A percentile compares a stretch with the other conserved stretches of the same genome.
Conservation (phyloP, 2,113 vertebrate species). For the Ia io region DNA sequence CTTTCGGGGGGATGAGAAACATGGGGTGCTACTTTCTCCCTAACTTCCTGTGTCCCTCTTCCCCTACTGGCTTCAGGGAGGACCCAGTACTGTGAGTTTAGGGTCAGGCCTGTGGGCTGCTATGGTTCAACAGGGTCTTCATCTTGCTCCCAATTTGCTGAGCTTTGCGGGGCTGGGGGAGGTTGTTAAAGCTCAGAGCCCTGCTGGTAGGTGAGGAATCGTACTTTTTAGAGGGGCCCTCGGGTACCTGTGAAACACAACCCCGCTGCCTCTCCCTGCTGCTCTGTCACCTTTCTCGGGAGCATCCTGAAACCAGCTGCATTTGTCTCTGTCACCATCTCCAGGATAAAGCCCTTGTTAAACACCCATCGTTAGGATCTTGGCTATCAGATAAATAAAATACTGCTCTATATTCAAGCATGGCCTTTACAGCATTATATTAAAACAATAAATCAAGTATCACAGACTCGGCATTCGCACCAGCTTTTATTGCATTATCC, state of each 20-base stretch:
- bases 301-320: background rate
- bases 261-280: background rate
- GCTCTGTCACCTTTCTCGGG: background rate
- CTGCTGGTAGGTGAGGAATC: background rate
- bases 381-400: conserved; percentile 74
- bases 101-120: background rate
- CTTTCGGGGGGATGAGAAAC: background rate
- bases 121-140: background rate
- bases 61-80: background rate
- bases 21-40: fast-evolving
- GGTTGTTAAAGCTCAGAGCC: background rate
- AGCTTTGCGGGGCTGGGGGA: background rate
- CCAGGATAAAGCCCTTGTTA: conserved; percentile 42
- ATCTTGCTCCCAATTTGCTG: background rate
- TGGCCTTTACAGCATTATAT: conserved; percentile 78
- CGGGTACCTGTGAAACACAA: background rate
- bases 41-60: background rate
- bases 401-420: conserved; percentile 67
- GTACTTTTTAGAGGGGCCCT: background rate
- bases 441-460: conserved; percentile 85
- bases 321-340: background rate
- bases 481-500: conserved; percentile 77
- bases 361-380: conserved; percentile 55
- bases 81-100: background rate
- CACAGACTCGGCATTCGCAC: conserved; percentile 70